These are phyloP conservation scores for Eospalax fontanierii DNA, from an alignment of 2,797 vertebrate species.

Conservation along the genomic window DNA sequence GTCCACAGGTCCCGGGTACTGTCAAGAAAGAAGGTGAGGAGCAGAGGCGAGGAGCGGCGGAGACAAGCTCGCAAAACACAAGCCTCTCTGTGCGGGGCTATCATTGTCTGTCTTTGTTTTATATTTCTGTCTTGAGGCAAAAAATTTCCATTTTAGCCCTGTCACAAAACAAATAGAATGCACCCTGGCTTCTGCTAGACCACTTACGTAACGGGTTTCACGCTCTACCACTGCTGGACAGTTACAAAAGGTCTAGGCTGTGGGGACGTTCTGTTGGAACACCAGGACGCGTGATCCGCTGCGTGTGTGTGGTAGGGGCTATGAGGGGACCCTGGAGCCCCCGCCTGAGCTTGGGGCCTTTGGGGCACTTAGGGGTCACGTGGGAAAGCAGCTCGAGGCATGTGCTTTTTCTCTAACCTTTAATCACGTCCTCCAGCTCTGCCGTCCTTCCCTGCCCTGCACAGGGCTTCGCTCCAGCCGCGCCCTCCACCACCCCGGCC, in stretches of 20 bases:
- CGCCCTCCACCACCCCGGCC: not conserved
- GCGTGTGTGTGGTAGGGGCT: rapidly evolving
- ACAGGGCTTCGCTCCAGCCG: not conserved
- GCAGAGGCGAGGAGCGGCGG: not conserved
- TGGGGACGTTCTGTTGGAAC: constrained; percentile 40
- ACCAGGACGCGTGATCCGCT: not conserved
- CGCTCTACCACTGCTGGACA: constrained; percentile 68
- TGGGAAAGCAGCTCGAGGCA: rapidly evolving
- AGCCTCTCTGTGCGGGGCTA: not conserved
- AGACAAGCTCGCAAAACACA: rapidly evolving
- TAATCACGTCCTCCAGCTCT: not conserved
- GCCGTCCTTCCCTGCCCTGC: not conserved
- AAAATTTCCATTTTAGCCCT: constrained; percentile 73
- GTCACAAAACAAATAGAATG: constrained; percentile 73
- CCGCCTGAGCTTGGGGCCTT: not conserved
- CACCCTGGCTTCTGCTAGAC: constrained; percentile 53
- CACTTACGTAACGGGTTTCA: constrained; percentile 72
- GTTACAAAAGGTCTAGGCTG: constrained; percentile 49
- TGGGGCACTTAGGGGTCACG: not conserved
- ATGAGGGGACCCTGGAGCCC: not conserved
- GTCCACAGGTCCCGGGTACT: rapidly evolving
- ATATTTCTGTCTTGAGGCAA: constrained; percentile 68
- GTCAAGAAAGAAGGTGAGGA: not conserved
- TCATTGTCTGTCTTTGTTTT: constrained; percentile 52
- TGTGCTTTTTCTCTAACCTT: not conserved